Percentiles rank a stretch among this genome's conserved stretches.
These are phyloP conservation scores for Drosophila ohnishii DNA, from an alignment of 1,140 invertebrate genomes.

Conservation along the genomic window DNA sequence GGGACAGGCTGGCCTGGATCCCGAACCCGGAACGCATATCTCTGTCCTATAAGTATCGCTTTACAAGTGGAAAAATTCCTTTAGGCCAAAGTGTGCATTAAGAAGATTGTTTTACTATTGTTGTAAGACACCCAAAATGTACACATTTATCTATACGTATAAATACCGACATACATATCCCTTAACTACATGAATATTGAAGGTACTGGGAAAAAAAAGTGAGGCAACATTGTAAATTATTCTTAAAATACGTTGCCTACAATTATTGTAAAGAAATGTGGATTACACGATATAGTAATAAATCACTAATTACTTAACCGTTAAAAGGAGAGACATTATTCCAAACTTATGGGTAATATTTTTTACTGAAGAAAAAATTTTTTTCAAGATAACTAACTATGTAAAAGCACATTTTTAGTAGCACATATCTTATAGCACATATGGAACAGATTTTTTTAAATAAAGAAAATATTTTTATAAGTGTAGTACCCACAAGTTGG, in stretches of 20 bases:
- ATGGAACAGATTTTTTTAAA: no score
- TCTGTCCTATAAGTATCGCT: constrained; percentile 64
- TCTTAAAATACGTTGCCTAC: no score
- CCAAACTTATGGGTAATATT: no score
- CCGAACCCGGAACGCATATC: constrained; percentile 26
- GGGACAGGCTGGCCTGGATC: constrained; percentile 5
- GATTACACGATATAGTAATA: no score
- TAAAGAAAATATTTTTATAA: background rate
- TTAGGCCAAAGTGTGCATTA: constrained; percentile 81
- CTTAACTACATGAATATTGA: constrained; percentile 70
- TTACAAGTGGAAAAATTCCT: constrained; percentile 81
- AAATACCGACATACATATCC: constrained; percentile 35
- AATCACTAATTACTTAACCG: no score
- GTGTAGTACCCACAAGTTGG: background rate
- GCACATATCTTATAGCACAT: no score
- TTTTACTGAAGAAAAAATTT: no score
- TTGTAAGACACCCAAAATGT: constrained; percentile 66
- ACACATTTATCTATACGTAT: constrained; percentile 44
- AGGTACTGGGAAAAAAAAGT: constrained; percentile 40
- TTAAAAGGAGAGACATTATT: no score
- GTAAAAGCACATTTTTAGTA: no score
- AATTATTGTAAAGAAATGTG: no score
- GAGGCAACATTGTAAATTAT: background rate
- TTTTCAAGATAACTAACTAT: no score
- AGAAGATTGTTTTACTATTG: constrained; percentile 82